Evolutionary conservation across 2,888 invertebrate genomes (phyloP).

Genomic region (Diaperis boleti): DNA sequence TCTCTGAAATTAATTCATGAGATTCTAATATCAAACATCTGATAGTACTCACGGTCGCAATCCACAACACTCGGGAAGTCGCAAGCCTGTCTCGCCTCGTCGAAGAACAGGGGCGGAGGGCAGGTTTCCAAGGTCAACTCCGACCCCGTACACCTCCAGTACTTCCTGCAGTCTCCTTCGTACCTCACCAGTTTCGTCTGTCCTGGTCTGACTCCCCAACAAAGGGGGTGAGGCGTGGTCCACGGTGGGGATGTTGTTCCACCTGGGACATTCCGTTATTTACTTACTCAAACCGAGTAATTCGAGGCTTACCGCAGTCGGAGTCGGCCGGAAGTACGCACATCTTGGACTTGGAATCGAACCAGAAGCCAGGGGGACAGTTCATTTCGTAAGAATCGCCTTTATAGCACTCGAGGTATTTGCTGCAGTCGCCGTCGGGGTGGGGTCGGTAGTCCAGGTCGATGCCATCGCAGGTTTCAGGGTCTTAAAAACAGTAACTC

Average conservation of each 20-base stretch:
- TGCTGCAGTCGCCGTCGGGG: conserved; percentile 30
- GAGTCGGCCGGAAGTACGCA: not conserved
- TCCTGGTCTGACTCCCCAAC: conserved; percentile 18
- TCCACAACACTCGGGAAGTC: conserved; percentile 9
- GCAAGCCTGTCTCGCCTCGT: conserved; percentile 13
- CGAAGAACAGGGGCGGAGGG: conserved; percentile 14
- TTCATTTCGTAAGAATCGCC: conserved; percentile 25
- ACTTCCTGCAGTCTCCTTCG: conserved; percentile 23
- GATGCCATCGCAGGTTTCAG: not conserved
- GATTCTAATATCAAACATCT: not conserved
- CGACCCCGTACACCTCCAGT: conserved; percentile 15
- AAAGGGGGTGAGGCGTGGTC: conserved; percentile 25
- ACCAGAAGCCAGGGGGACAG: conserved; percentile 25
- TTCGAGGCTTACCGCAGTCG: conserved; percentile 6
- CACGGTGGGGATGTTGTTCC: not conserved
- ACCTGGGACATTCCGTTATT: not conserved
- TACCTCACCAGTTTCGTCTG: conserved; percentile 7
- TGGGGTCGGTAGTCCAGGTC: conserved; percentile 2
- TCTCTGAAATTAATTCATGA: conserved; percentile 4
- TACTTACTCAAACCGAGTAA: not conserved
- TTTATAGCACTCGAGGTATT: conserved; percentile 34
- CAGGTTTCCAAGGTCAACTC: not conserved
- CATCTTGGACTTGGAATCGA: not conserved
- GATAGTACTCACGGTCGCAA: conserved; percentile 10
- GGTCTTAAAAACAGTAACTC: not conserved